Evolutionary conservation across 2,888 invertebrate species (phyloP), one percentile per base, ranked within the genome.

Genomic region (Tetrapedia diversipes): DNA sequence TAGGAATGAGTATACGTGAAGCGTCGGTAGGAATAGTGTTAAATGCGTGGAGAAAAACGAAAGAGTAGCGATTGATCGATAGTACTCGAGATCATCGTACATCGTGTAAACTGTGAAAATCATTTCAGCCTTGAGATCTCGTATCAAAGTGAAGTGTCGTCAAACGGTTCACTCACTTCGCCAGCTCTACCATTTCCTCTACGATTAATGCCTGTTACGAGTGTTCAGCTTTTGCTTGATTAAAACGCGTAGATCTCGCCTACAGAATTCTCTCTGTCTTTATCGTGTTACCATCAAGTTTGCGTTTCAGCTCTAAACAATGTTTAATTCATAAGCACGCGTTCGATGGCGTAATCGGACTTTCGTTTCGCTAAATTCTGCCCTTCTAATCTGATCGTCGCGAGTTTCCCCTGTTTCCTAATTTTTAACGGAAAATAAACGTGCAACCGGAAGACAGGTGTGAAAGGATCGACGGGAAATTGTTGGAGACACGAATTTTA

Each of bases 141-240:
- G 64, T 57, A 29, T 54, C 37, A 45, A 4, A 61, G 32, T 60
- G 43, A 34, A 54, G 54, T 54, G 57, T 61, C 54, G 49, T 68
- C 41, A 49, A 65, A 45, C 57, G 34, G 51, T 57, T 64, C 53
- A 41, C 41, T 71, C 71, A 60, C 41, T n/a, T n/a, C 41, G 71
- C 54, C 43, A 67, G 34, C 60, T 49, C 37, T n/a, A n/a, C n/a
- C 60, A 67, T 71, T 67, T 61, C 54, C 78, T 67, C 65, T 34
- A 34, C 57, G 51, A 67, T 78, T 67, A 67, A 65, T 24, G 74
- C 76, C 54, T 61, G 64, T 70, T 57, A 57, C 57, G 66, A 47
- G 60, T 67, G 45, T 60, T 11, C 64, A 68, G 78, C 78, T 76
- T 79, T 64, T 32, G 78, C 73, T 51, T 73, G 29, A 60, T 68